These are phyloP conservation scores for Sacculina carcini DNA, from an alignment of 2,888 invertebrate species.

Conservation along the genomic window DNA sequence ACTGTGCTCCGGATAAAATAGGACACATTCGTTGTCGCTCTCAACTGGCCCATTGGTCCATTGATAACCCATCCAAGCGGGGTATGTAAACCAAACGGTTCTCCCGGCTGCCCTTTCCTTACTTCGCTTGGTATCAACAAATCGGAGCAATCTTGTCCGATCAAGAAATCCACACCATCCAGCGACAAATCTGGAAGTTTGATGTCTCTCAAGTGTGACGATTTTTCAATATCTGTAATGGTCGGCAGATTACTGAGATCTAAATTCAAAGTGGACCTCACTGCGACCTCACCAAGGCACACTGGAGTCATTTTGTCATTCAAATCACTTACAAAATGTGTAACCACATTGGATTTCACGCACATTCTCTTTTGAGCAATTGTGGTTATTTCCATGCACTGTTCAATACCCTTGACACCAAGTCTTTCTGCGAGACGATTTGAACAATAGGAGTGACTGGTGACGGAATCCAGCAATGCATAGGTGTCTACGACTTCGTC, in stretches of 20 bases:
- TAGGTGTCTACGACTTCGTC: constrained; percentile 3
- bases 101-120: constrained; percentile 1
- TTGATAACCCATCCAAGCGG: constrained; percentile 2
- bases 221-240: not conserved
- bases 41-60: constrained; percentile 4
- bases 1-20: not conserved
- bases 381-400: constrained; percentile 3
- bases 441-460: constrained; percentile 2
- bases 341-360: constrained; percentile 2
- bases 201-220: not conserved
- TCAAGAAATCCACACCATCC: constrained; percentile 1
- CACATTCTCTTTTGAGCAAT: constrained; percentile 1
- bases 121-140: constrained; percentile 2
- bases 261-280: constrained; percentile 3
- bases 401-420: not conserved
- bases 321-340: constrained; percentile 3
- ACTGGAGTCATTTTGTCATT: not conserved
- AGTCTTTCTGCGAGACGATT: not conserved
- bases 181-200: not conserved
- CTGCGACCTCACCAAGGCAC: constrained; percentile 2
- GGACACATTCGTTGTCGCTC: not conserved
- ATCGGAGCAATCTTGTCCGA: constrained; percentile 5
- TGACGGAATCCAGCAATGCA: constrained; percentile 5
- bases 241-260: constrained; percentile 3
- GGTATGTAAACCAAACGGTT: not conserved